phyloP scores from a whole-genome alignment of 1,140 invertebrate species.

The Drosophila carrolli region DNA sequence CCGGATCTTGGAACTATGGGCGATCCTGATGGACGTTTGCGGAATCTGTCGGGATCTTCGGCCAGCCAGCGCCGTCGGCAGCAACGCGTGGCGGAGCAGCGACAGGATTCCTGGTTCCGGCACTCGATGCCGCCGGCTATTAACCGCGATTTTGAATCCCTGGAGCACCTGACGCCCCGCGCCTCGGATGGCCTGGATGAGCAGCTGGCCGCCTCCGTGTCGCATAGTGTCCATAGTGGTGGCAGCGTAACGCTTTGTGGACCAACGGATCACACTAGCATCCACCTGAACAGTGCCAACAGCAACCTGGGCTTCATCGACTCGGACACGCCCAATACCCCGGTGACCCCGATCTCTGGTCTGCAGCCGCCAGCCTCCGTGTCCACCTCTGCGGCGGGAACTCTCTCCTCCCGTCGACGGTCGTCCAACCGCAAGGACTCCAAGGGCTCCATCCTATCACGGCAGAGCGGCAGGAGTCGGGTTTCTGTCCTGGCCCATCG shows the following conservation, averaged over 20 bases:
- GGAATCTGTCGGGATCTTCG: conserved; percentile 26
- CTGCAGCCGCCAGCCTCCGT: conserved; percentile 47
- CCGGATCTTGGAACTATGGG: conserved; percentile 18
- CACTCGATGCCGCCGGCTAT: conserved; percentile 79
- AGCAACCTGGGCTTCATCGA: conserved; percentile 80
- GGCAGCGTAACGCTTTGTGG: conserved; percentile 41
- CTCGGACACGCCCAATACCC: conserved; percentile 77
- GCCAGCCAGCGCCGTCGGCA: conserved; percentile 64
- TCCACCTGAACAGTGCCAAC: conserved; percentile 79
- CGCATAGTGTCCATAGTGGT: conserved; percentile 45
- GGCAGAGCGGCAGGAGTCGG: conserved; percentile 46
- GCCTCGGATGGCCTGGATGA: conserved; percentile 67
- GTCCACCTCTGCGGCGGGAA: conserved; percentile 57
- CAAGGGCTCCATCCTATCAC: conserved; percentile 66
- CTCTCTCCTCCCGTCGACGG: conserved; percentile 53
- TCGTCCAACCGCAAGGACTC: conserved; percentile 71
- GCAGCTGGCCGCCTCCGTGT: conserved; percentile 68
- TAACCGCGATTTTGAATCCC: conserved; percentile 72
- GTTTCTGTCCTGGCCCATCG: conserved; percentile 54
- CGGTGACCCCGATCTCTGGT: conserved; percentile 53
- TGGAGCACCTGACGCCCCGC: conserved; percentile 66
- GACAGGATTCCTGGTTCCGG: conserved; percentile 78
- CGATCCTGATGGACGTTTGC: conserved; percentile 28
- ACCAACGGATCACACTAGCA: conserved; percentile 56
- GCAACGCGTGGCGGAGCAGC: conserved; percentile 59